phyloP scores from a whole-genome alignment of 2,113 vertebrate genomes.

The Dipodomys ordii region DNA sequence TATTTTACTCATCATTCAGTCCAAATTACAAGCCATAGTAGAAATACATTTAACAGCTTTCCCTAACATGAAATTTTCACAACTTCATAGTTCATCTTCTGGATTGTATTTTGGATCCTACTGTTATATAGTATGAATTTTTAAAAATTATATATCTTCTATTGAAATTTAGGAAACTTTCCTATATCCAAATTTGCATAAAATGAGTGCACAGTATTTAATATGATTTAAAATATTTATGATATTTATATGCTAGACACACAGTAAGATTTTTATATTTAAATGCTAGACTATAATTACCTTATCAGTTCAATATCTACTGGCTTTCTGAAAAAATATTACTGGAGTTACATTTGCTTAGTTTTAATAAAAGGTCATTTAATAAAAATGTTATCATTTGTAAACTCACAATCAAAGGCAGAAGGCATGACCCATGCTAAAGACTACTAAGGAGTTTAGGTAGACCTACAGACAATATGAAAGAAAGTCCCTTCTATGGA shows the following conservation, averaged over 20 bases:
- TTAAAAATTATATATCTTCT: neutral
- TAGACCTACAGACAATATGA: constrained; percentile 3
- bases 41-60: constrained; percentile 1
- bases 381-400: neutral
- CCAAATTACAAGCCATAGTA: neutral
- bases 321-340: neutral
- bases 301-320: constrained; percentile 13
- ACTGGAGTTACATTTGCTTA: neutral
- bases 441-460: neutral
- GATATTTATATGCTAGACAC: neutral
- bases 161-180: constrained; percentile 18
- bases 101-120: neutral
- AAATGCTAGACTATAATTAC: constrained; percentile 13
- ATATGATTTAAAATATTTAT: neutral
- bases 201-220: no score
- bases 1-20: constrained; percentile 5
- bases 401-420: neutral
- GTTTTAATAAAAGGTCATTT: neutral
- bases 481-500: neutral
- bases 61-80: neutral
- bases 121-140: neutral
- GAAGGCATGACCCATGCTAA: neutral
- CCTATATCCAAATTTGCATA: neutral
- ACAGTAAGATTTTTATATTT: neutral
- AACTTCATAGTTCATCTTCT: constrained; percentile 1